Conservation (phyloP, 2,113 vertebrate genomes). For the Thryonomys swinderianus region DNA sequence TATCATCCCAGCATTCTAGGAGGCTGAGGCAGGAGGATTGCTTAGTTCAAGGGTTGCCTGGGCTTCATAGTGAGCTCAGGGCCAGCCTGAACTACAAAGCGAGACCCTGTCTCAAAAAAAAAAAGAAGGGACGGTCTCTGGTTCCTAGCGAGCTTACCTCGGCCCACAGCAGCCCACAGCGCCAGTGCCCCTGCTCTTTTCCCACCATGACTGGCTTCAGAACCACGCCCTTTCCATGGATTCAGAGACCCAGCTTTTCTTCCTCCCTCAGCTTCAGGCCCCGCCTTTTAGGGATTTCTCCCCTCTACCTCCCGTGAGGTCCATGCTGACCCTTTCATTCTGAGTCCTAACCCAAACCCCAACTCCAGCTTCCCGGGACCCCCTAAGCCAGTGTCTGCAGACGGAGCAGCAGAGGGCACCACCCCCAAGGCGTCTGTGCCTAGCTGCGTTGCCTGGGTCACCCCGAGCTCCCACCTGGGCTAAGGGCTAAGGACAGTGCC, state of each 20-base stretch:
- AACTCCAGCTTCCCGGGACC: accelerated
- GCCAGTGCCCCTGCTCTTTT: too few species aligned
- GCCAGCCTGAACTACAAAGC: too few species aligned
- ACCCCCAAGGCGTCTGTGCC: neutral
- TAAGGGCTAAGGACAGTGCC: neutral
- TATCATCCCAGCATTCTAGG: too few species aligned
- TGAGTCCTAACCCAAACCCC: neutral
- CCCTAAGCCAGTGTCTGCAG: neutral
- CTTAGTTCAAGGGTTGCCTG: too few species aligned
- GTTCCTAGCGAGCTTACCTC: neutral
- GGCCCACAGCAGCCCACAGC: too few species aligned
- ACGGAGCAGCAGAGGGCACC: neutral
- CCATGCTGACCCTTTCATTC: neutral
- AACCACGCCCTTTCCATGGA: neutral
- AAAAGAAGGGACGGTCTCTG: neutral
- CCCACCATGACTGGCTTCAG: neutral
- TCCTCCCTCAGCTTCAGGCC: neutral
- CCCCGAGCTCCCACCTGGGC: neutral
- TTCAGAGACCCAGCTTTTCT: neutral
- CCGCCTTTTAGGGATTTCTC: neutral
- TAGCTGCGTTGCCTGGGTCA: neutral
- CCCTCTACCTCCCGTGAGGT: neutral
- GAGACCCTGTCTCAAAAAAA: too few species aligned
- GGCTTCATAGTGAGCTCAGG: too few species aligned
- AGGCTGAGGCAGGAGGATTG: too few species aligned